phyloP scores from a whole-genome alignment of 2,797 vertebrate genomes.

The Trematomus bernacchii region DNA sequence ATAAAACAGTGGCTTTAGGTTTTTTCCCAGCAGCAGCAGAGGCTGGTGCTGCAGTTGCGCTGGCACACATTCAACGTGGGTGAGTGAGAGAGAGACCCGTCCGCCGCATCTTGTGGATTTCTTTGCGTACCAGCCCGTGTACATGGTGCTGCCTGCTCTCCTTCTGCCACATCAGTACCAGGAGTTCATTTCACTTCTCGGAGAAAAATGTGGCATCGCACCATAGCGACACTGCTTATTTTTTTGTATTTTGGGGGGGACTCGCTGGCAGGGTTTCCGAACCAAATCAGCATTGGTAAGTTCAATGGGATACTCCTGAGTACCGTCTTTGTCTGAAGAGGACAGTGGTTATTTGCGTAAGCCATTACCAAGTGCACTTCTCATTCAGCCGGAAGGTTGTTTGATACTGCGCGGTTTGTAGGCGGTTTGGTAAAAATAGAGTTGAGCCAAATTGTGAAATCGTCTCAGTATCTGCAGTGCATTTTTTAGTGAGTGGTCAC shows the following conservation, averaged over 20 bases:
- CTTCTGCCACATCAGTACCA: conserved; percentile 84
- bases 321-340: conserved; percentile 31
- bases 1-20: conserved; percentile 78
- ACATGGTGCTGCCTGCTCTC: conserved; percentile 84
- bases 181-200: conserved; percentile 87
- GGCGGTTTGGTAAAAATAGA: conserved; percentile 52
- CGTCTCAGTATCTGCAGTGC: conserved; percentile 45
- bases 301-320: conserved; percentile 35
- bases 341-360: conserved; percentile 29
- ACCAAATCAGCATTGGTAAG: conserved; percentile 99
- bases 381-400: background rate
- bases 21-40: conserved; percentile 62
- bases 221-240: conserved; percentile 83
- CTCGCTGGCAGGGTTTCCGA: conserved; percentile 93
- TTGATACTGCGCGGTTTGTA: conserved; percentile 33
- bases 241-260: conserved; percentile 86
- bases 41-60: conserved; percentile 80
- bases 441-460: conserved; percentile 49
- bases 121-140: conserved; percentile 82
- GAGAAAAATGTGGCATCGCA: conserved; percentile 91
- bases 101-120: conserved; percentile 82
- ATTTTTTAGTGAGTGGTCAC: conserved; percentile 19
- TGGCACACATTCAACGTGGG: conserved; percentile 80
- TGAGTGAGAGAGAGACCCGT: conserved; percentile 62
- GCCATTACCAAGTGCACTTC: conserved; percentile 65